These are phyloP conservation scores for Stomorhina lunata DNA, from an alignment of 2,888 invertebrate species.

Conservation along the genomic window DNA sequence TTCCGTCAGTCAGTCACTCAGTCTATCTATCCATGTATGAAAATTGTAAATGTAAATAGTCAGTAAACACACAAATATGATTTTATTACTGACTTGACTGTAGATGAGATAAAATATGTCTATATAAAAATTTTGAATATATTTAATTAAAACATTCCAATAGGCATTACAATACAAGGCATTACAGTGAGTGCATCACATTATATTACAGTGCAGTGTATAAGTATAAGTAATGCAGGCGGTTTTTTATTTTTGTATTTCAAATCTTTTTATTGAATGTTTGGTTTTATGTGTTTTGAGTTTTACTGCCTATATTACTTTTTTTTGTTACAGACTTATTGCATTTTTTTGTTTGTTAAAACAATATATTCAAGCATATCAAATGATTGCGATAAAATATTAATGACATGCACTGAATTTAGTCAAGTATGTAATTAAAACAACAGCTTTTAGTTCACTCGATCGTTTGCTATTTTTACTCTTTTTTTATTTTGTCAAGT, in stretches of 20 bases:
- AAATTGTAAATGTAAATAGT: no score
- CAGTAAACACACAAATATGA: neutral
- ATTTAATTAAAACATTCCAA: slow-evolving; percentile 6
- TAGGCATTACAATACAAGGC: neutral
- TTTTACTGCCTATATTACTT: slow-evolving; percentile 40
- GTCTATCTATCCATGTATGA: no score
- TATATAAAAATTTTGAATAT: neutral
- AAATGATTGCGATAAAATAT: slow-evolving; percentile 58
- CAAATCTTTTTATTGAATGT: neutral
- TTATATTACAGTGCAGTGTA: neutral
- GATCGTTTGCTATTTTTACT: slow-evolving; percentile 7
- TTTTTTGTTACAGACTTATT: slow-evolving; percentile 13
- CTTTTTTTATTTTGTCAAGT: slow-evolving; percentile 13
- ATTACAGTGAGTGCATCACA: neutral
- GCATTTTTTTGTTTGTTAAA: slow-evolving; percentile 27
- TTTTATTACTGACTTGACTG: neutral
- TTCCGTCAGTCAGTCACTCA: no score
- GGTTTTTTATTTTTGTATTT: neutral
- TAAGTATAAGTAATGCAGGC: slow-evolving; percentile 10
- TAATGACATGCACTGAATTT: slow-evolving; percentile 61
- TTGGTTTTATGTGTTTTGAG: slow-evolving; percentile 22
- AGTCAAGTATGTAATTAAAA: slow-evolving; percentile 62
- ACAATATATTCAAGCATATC: slow-evolving; percentile 51
- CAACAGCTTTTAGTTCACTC: slow-evolving; percentile 46
- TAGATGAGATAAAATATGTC: neutral